Evolutionary conservation across 2,888 invertebrate species (phyloP).

Genomic region (Acronicta leporina): DNA sequence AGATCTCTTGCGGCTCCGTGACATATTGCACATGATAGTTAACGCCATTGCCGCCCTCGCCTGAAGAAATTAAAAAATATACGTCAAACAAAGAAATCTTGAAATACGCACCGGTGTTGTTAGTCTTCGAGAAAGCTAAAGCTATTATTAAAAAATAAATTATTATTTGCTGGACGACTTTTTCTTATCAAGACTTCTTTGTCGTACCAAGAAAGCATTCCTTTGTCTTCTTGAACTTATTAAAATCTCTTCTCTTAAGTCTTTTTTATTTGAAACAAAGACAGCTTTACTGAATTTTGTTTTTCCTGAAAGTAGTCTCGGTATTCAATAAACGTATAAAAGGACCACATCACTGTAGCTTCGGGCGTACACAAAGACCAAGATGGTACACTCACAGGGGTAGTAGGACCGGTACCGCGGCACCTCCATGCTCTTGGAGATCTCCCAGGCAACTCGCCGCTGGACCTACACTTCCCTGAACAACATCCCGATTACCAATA

Average conservation of each 20-base stretch:
- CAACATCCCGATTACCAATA: slow-evolving; percentile 58
- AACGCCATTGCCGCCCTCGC: slow-evolving; percentile 90
- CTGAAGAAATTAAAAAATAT: slow-evolving; percentile 72
- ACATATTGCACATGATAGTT: slow-evolving; percentile 94
- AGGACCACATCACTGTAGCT: slow-evolving; percentile 26
- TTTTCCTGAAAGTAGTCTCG: slow-evolving; percentile 5
- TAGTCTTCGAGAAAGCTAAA: background rate
- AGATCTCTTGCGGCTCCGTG: slow-evolving; percentile 90
- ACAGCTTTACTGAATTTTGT: slow-evolving; percentile 1
- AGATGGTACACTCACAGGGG: slow-evolving; percentile 80
- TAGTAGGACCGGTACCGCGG: slow-evolving; percentile 85
- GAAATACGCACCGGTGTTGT: background rate
- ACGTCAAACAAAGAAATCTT: slow-evolving; percentile 18
- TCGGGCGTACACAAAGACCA: slow-evolving; percentile 39
- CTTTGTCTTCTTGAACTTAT: no score
- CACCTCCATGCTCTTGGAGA: slow-evolving; percentile 86
- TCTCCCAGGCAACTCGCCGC: slow-evolving; percentile 86
- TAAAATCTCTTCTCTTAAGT: no score
- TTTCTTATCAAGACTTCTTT: background rate
- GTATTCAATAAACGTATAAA: slow-evolving; percentile 2
- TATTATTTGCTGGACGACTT: background rate
- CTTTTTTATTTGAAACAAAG: slow-evolving; percentile 11
- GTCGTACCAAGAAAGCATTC: background rate
- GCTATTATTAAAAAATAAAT: background rate
- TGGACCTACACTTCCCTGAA: slow-evolving; percentile 67